A percentile compares a stretch with the other conserved stretches of the same genome.
phyloP scores from a whole-genome alignment of 2,888 invertebrate species.

The Barypeithes pellucidus region DNA sequence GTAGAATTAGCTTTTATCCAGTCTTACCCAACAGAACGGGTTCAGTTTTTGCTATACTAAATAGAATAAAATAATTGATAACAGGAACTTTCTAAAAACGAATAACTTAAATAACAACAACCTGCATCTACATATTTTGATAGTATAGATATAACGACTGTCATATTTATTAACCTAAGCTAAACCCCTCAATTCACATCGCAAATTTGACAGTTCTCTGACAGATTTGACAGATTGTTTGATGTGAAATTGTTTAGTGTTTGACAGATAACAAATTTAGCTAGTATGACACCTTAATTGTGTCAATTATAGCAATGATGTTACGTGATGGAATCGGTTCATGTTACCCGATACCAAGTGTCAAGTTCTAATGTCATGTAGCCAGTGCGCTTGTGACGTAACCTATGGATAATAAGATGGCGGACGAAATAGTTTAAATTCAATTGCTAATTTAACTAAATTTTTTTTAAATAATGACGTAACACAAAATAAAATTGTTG shows the following conservation, averaged over 20 bases:
- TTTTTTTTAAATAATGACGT: background rate
- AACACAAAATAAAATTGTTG: no score
- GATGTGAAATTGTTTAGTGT: background rate
- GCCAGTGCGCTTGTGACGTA: constrained; percentile 23
- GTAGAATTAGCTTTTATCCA: no score
- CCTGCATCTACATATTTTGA: background rate
- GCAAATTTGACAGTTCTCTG: background rate
- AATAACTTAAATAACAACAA: background rate
- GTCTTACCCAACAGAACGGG: no score
- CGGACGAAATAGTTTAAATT: background rate
- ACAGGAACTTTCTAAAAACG: no score
- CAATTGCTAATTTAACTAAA: background rate
- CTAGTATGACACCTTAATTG: constrained; percentile 41
- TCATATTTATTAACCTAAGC: constrained; percentile 7
- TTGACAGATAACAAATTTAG: constrained; percentile 17
- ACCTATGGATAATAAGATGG: constrained; percentile 13
- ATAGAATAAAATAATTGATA: no score
- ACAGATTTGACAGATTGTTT: constrained; percentile 2
- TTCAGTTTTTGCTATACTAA: no score
- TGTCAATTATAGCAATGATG: constrained; percentile 21
- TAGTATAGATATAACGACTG: background rate
- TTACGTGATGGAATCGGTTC: background rate
- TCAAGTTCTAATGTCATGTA: constrained; percentile 8
- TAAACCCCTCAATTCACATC: background rate
- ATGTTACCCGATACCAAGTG: constrained; percentile 30